A percentile compares a stretch with the other conserved stretches of the same genome.
Evolutionary conservation across 2,113 vertebrate species (phyloP).

Genomic region (Ifrita kowaldi): DNA sequence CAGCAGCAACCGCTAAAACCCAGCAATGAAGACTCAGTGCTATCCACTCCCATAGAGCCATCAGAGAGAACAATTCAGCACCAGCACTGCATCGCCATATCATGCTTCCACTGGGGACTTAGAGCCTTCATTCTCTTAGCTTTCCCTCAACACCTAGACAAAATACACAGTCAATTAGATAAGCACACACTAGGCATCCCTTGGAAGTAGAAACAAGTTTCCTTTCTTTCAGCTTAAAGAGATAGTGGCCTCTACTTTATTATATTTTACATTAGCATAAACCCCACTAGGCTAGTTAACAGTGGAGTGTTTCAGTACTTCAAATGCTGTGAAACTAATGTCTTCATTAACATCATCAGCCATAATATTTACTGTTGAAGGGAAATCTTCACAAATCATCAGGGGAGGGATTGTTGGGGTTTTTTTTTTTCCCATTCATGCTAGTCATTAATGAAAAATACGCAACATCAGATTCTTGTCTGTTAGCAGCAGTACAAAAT

Average conservation of each 20-base stretch:
- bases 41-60: constrained; percentile 97
- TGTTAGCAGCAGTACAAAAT: background rate
- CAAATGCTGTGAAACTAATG: constrained; percentile 13
- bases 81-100: constrained; percentile 84
- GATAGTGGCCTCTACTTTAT: constrained; percentile 7
- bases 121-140: constrained; percentile 89
- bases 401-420: background rate
- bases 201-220: constrained; percentile 29
- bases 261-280: constrained; percentile 27
- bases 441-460: constrained; percentile 20
- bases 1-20: constrained; percentile 83
- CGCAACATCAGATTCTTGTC: background rate
- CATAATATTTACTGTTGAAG: constrained; percentile 43
- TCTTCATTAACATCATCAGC: constrained; percentile 26
- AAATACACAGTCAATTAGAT: constrained; percentile 70
- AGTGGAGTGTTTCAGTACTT: constrained; percentile 4
- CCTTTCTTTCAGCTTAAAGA: constrained; percentile 36
- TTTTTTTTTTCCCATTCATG: background rate
- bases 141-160: constrained; percentile 82
- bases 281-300: constrained; percentile 45
- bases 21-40: constrained; percentile 96
- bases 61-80: constrained; percentile 90
- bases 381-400: constrained; percentile 25
- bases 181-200: constrained; percentile 55
- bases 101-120: constrained; percentile 85